These are phyloP conservation scores for Ischnura elegans DNA, from an alignment of 2,888 invertebrate species.

Conservation along the genomic window DNA sequence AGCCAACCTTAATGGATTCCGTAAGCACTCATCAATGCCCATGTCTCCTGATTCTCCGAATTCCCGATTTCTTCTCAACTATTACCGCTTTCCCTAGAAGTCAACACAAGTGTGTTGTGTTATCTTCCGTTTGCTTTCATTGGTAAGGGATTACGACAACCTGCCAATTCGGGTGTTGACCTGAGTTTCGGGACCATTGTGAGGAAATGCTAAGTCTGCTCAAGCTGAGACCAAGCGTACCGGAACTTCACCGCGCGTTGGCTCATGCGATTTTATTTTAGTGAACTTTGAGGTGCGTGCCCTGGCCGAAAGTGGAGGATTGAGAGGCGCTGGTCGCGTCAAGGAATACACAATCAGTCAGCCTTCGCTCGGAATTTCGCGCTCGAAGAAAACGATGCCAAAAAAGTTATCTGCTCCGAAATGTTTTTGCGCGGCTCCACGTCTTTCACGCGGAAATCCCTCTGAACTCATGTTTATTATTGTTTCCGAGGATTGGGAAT, in stretches of 20 bases:
- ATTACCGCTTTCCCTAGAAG: background rate
- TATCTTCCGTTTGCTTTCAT: slow-evolving; percentile 22
- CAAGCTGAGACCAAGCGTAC: background rate
- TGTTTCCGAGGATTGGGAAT: no score
- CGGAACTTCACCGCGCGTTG: background rate
- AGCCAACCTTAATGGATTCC: background rate
- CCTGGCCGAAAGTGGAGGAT: background rate
- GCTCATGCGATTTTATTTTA: background rate
- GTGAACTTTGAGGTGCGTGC: background rate
- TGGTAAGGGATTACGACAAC: background rate
- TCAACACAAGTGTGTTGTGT: background rate
- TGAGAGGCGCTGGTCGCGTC: background rate
- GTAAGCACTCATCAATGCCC: background rate
- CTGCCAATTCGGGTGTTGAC: slow-evolving; percentile 14
- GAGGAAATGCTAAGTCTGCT: background rate
- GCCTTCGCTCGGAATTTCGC: background rate
- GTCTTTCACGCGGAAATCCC: background rate
- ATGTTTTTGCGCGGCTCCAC: background rate
- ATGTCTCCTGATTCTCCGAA: background rate
- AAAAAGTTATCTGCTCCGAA: background rate
- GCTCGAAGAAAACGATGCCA: background rate
- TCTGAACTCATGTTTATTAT: background rate
- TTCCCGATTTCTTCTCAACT: background rate
- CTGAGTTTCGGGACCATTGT: background rate
- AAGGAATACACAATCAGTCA: background rate